phyloP scores from a whole-genome alignment of 1,140 invertebrate species.

The Holotrichia oblita region DNA sequence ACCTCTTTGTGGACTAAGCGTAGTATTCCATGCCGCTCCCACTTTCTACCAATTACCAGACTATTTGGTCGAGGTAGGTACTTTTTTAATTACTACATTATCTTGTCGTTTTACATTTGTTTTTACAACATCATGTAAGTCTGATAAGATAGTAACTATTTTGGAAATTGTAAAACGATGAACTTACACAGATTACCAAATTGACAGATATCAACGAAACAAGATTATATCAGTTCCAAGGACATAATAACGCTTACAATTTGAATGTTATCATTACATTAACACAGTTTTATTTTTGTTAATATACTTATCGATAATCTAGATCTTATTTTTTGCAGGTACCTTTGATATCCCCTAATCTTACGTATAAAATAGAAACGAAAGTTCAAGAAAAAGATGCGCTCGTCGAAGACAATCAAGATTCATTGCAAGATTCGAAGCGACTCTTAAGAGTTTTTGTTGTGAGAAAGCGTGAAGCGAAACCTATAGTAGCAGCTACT shows the following conservation, averaged over 20 bases:
- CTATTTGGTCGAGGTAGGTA: constrained; percentile 50
- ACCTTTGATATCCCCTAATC: constrained; percentile 78
- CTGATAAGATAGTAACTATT: too few relatives aligned
- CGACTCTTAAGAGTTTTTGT: constrained; percentile 73
- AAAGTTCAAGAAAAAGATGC: constrained; percentile 71
- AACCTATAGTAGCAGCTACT: constrained; percentile 79
- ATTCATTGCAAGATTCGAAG: constrained; percentile 53
- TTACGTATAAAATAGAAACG: constrained; percentile 76
- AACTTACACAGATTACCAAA: too few relatives aligned
- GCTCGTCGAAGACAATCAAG: constrained; percentile 58
- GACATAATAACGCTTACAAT: too few relatives aligned
- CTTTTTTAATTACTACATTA: too few relatives aligned
- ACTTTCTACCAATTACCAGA: constrained; percentile 50
- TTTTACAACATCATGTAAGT: too few relatives aligned
- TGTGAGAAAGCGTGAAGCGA: constrained; percentile 66
- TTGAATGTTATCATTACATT: background rate
- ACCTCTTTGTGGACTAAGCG: constrained; percentile 71
- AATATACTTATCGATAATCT: constrained; percentile 14
- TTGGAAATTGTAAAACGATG: too few relatives aligned
- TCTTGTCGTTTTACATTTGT: too few relatives aligned
- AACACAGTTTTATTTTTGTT: background rate
- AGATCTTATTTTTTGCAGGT: constrained; percentile 63
- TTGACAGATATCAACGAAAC: too few relatives aligned
- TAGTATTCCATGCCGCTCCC: constrained; percentile 72
- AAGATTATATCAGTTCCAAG: too few relatives aligned